Evolutionary conservation across 2,888 invertebrate species (phyloP).

Genomic region (Flabesymbios commensalis): DNA sequence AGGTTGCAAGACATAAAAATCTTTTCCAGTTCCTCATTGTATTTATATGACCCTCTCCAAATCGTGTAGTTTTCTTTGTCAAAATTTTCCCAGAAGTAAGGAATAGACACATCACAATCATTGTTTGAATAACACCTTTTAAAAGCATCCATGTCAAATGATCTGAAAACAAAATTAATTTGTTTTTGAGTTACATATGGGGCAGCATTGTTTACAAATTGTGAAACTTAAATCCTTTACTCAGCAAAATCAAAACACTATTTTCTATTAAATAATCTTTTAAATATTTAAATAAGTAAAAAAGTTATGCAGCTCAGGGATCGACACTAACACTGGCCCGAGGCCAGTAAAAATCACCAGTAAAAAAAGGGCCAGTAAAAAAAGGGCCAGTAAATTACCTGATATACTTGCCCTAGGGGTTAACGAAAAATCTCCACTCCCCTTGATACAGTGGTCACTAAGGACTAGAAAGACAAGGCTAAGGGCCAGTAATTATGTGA

Average conservation of each 20-base stretch:
- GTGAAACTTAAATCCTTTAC: background rate
- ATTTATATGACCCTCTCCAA: slow-evolving; percentile 97
- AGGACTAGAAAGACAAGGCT: no score
- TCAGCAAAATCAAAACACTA: background rate
- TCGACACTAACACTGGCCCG: no score
- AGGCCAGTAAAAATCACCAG: no score
- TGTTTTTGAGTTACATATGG: no score
- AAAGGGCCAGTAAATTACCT: no score
- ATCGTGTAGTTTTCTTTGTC: slow-evolving; percentile 95
- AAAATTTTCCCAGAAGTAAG: slow-evolving; percentile 98
- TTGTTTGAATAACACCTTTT: slow-evolving; percentile 97
- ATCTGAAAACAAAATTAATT: slow-evolving; percentile 68
- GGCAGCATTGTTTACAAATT: background rate
- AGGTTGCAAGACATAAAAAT: slow-evolving; percentile 99
- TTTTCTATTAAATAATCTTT: slow-evolving; percentile 15
- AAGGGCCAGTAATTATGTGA: no score
- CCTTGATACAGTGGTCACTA: no score
- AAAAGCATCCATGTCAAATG: slow-evolving; percentile 94
- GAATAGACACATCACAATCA: slow-evolving; percentile 86
- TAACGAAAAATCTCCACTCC: no score
- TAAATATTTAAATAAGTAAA: background rate
- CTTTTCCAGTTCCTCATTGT: slow-evolving; percentile 85
- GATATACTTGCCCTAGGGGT: no score
- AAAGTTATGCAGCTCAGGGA: no score
- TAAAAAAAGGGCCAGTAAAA: no score